These are phyloP conservation scores for Ophioderma brevispina DNA, from an alignment of 35 echinoderm and acorn worm species.

Conservation along the genomic window DNA sequence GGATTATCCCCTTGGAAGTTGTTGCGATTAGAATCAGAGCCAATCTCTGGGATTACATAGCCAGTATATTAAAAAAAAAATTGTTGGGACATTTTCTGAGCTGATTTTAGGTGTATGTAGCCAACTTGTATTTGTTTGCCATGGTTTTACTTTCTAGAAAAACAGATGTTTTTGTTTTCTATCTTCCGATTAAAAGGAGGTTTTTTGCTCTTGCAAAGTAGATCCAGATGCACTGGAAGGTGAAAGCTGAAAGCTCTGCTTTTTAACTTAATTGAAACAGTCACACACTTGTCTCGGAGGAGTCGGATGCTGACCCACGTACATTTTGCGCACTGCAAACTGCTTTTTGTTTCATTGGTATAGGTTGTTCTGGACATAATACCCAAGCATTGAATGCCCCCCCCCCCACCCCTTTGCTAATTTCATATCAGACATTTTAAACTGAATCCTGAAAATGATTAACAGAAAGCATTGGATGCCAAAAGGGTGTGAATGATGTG, in stretches of 20 bases:
- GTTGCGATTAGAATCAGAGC: slow-evolving; percentile 4
- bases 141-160: background rate
- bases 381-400: too few species aligned
- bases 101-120: background rate
- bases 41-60: slow-evolving; percentile 1
- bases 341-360: too few species aligned
- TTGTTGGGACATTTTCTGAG: background rate
- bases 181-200: background rate
- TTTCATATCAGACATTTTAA: too few species aligned
- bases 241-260: background rate
- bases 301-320: too few species aligned
- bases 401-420: too few species aligned
- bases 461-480: too few species aligned
- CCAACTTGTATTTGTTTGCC: background rate
- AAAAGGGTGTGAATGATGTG: too few species aligned
- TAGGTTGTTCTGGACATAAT: too few species aligned
- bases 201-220: background rate
- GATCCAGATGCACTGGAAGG: background rate
- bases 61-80: slow-evolving; percentile 1
- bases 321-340: too few species aligned
- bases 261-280: too few species aligned
- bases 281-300: too few species aligned
- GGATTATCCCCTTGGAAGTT: background rate
- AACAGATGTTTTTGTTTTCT: background rate
- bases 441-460: too few species aligned